Evolutionary conservation across 2,888 invertebrate genomes (phyloP).

Genomic region (Neoitamus cyanurus): DNA sequence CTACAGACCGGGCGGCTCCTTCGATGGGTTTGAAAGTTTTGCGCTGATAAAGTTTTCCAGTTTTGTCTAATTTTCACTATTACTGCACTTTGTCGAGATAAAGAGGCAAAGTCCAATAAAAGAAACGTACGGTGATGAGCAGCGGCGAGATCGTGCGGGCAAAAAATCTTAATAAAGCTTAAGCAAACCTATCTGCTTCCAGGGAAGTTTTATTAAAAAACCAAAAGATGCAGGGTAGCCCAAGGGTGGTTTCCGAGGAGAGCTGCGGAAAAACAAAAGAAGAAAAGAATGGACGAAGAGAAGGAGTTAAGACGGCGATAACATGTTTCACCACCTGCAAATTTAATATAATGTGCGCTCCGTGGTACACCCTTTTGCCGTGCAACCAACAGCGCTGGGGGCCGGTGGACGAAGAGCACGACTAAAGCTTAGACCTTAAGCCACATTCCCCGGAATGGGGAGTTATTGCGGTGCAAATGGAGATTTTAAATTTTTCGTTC

Average conservation of each 20-base stretch:
- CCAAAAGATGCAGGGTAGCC: slow-evolving; percentile 5
- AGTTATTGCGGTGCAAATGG: slow-evolving; percentile 44
- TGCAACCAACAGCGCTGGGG: background rate
- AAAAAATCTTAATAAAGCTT: slow-evolving; percentile 29
- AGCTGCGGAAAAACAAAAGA: background rate
- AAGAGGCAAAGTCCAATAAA: slow-evolving; percentile 28
- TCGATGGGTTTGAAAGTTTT: slow-evolving; percentile 8
- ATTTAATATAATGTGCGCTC: slow-evolving; percentile 41
- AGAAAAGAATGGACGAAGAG: background rate
- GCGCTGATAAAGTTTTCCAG: slow-evolving; percentile 30
- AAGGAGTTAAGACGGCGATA: slow-evolving; percentile 34
- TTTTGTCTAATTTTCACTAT: slow-evolving; percentile 37
- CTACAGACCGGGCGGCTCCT: background rate
- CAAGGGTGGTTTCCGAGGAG: background rate
- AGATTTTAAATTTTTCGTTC: slow-evolving; percentile 44
- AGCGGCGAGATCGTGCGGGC: background rate
- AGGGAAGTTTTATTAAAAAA: slow-evolving; percentile 31
- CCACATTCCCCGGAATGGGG: slow-evolving; percentile 32
- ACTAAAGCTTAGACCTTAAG: slow-evolving; percentile 20
- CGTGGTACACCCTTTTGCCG: slow-evolving; percentile 7
- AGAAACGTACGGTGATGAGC: background rate
- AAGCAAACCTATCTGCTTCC: slow-evolving; percentile 13
- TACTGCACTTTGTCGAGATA: slow-evolving; percentile 29
- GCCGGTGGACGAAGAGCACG: background rate
- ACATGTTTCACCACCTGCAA: slow-evolving; percentile 45